Evolutionary conservation across 2,113 vertebrate genomes (phyloP), one percentile per base, ranked within the genome.

Genomic region (Peromyscus maniculatus): DNA sequence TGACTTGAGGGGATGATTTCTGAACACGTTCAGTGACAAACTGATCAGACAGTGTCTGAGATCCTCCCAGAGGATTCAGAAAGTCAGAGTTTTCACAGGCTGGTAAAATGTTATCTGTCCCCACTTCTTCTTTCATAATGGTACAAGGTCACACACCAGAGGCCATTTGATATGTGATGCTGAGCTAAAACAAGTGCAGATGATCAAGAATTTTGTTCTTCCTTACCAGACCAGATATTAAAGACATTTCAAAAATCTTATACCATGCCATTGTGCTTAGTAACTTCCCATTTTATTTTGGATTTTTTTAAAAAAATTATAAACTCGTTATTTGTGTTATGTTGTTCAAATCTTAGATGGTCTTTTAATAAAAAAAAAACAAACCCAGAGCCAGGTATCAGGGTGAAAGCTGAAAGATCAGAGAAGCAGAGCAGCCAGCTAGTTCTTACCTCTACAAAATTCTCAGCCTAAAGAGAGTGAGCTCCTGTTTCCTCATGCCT

Each of bases 211-310:
- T 86, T 22, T 21, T 71, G 10, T 75, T 88, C 17, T 78, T 31
- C 49, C 87, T 0, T 62, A 72, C 33, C 57, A 43, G 90, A 39
- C 22, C 5, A 92, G 59, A 93, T 59, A 43, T 59, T 91, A 74
- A 91, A 89, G 55, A 82, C 21, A 33, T 66, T 88, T 88, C 13
- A 90, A 93, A 93, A 84, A 28, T 96, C 33, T 64, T 83, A 74
- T 86, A 84, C 5, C 59, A 55, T 55, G 10, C 4, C 2, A 36
- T 3, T 49, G 6, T 89, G 39, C 5, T 93, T 15, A 88, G 3
- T 88, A 52, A 46, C 5, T 13, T 46, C 13, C 72, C 80, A 19
- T 46, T 89, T 87, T 74, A 2, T 75, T 95, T 97, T 71, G 7
- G 22, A 87, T 66, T 62, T 84, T 80, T 55, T 59, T 11, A 39